Conservation (phyloP, 2,797 vertebrate genomes). For the Masticophis lateralis region DNA sequence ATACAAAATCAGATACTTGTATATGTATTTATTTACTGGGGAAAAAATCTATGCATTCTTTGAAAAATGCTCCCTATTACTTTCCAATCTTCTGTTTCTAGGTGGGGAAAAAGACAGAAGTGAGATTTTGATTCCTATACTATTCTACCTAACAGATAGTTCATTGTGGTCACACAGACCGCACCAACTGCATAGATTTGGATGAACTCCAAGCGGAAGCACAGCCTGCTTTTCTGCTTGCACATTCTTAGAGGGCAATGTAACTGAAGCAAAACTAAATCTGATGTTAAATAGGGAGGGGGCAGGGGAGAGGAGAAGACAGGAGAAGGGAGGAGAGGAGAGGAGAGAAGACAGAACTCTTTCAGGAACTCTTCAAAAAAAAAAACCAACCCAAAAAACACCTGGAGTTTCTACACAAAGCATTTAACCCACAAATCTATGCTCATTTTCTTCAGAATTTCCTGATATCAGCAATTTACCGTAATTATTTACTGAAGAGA, state of each 20-base stretch:
- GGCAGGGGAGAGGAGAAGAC: background rate
- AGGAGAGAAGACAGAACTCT: background rate
- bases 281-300: background rate
- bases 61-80: background rate
- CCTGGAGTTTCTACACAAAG: background rate
- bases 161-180: background rate
- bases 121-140: background rate
- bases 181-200: background rate
- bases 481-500: background rate
- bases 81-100: background rate
- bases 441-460: background rate
- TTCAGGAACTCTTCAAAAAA: background rate
- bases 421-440: background rate
- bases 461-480: background rate
- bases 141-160: background rate
- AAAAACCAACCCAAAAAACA: too few relatives aligned
- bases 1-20: background rate
- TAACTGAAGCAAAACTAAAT: background rate
- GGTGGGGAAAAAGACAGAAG: background rate
- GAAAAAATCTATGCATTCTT: background rate
- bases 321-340: background rate
- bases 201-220: background rate
- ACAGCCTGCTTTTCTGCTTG: background rate
- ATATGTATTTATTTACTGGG: background rate
- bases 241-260: background rate